Conservation (phyloP, 2,797 vertebrate genomes). For the Zalophus californianus region DNA sequence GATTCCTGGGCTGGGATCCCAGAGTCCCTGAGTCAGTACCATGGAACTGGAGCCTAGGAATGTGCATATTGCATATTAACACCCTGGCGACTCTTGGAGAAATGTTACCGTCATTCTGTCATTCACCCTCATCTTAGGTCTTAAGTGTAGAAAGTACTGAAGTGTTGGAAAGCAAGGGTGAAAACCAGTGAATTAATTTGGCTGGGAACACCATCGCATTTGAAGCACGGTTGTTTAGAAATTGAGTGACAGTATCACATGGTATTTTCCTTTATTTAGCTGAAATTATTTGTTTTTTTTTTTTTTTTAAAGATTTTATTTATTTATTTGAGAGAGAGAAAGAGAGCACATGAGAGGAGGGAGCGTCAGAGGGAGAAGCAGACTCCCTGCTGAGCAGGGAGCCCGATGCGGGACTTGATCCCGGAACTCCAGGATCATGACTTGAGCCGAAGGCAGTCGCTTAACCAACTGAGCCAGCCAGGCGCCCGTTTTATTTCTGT, state of each 20-base stretch:
- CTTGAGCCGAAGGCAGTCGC: too few species aligned
- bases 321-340: too few species aligned
- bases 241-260: background rate
- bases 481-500: background rate
- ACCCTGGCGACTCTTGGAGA: background rate
- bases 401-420: too few species aligned
- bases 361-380: too few species aligned
- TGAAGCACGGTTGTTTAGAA: background rate
- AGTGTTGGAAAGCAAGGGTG: background rate
- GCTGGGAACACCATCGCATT: constrained; percentile 28
- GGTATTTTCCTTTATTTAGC: background rate
- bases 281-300: constrained; percentile 42
- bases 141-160: background rate
- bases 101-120: background rate
- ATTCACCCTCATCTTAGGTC: background rate
- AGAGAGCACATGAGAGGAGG: too few species aligned
- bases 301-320: background rate
- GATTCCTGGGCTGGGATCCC: background rate
- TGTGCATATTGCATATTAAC: background rate
- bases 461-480: too few species aligned
- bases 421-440: too few species aligned
- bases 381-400: too few species aligned
- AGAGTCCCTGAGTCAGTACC: background rate
- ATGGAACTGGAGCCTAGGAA: background rate
- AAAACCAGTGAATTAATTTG: constrained; percentile 26